A percentile compares a stretch with the other conserved stretches of the same genome.
phyloP scores from a whole-genome alignment of 2,797 vertebrate genomes.

The Glyptemys insculpta region DNA sequence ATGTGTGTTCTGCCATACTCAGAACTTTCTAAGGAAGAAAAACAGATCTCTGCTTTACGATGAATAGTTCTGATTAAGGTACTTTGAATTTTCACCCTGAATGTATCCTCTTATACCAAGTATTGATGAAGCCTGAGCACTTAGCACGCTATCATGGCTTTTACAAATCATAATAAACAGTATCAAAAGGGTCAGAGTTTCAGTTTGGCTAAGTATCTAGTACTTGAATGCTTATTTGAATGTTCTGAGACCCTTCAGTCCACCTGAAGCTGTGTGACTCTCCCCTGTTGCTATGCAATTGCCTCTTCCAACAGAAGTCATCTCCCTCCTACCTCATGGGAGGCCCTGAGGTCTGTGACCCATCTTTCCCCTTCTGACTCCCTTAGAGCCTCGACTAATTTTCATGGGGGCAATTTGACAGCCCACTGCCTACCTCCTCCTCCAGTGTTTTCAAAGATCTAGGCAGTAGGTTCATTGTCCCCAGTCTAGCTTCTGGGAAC shows the following conservation, averaged over 20 bases:
- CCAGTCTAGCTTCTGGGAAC: not conserved
- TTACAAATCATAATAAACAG: not conserved
- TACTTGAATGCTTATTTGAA: not conserved
- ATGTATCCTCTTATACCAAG: not conserved
- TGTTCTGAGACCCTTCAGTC: not conserved
- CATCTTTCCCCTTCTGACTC: not conserved
- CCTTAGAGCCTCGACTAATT: not conserved
- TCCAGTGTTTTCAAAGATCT: not conserved
- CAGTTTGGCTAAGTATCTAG: not conserved
- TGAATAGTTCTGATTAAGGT: not conserved
- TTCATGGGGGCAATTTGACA: not conserved
- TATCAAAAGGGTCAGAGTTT: not conserved
- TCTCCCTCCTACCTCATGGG: not conserved
- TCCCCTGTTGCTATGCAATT: not conserved
- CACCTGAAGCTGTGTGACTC: fast-evolving
- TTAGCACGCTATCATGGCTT: not conserved
- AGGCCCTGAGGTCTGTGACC: not conserved
- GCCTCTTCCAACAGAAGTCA: not conserved
- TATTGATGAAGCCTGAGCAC: not conserved
- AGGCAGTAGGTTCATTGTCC: not conserved
- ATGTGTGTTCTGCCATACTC: not conserved
- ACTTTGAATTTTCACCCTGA: not conserved
- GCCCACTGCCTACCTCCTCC: too few species aligned
- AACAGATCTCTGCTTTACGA: not conserved
- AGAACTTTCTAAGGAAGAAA: not conserved